Evolutionary conservation across 2,888 invertebrate genomes (phyloP), one percentile per base, ranked within the genome.

Genomic region (Pomacea canaliculata): DNA sequence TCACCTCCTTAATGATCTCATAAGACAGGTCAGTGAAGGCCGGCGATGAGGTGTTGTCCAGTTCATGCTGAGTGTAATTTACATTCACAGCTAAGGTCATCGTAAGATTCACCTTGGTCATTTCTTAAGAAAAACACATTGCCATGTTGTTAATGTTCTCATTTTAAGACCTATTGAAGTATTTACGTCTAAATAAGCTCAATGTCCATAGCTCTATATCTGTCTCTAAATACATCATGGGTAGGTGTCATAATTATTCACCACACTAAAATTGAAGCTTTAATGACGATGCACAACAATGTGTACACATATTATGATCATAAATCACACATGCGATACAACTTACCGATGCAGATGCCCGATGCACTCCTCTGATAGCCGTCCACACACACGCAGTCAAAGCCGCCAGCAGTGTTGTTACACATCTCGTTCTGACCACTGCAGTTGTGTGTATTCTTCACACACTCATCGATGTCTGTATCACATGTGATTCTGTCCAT

Each of bases 401-500:
- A 63, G 5, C 63, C 19, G 1, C 63, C 63, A n/a, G 7, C 59
- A 10, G 56, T n/a, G 37, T 76, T 71, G 23, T 71, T 71, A 72
- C 72, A 72, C 7, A 18, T 49, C 62, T 76, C 76, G 1, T 12
- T 60, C 3, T 10, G 9, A 7, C 23, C n/a, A 8, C 16, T 8
- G 51, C 76, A 72, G 16, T 12, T 67, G 18, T 67, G 51, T 13
- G 13, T n/a, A 2, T 71, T 71, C 48, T 7, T 60, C 7, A 49
- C 16, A 19, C 76, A 76, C 59, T 72, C 76, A 62, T 76, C 69
- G 49, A 69, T 62, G 72, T 72, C 72, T 16, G 23, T n/a, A 49
- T 68, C 56, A 27, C 72, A 72, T 1, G 7, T 63, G 13, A 1
- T 18, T 8, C 63, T 63, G 3, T 27, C 63, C 63, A 63, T n/a